Evolutionary conservation across 2,113 vertebrate genomes (phyloP).

Genomic region (Mobula hypostoma): DNA sequence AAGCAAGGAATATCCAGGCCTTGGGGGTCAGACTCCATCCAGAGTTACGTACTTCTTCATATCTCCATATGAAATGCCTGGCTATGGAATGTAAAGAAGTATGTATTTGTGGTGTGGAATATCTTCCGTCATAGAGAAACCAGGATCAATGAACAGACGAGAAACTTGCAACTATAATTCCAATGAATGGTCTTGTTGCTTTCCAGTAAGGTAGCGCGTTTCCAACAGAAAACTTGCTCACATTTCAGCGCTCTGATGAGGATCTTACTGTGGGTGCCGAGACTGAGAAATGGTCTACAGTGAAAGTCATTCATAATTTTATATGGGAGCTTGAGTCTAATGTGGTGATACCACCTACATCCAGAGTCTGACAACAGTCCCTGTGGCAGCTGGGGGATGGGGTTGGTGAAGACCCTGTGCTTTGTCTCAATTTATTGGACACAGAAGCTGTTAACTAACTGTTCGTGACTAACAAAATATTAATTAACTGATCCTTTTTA

Average conservation of each 20-base stretch:
- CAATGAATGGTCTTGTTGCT: background rate
- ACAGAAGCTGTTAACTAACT: background rate
- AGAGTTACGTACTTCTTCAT: conserved; percentile 63
- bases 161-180: no score
- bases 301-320: background rate
- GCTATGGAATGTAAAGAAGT: conserved; percentile 67
- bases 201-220: background rate
- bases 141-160: background rate
- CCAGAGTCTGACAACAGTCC: background rate
- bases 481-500: background rate
- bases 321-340: background rate
- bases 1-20: conserved; percentile 37
- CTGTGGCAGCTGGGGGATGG: no score
- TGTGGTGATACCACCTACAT: background rate
- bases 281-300: background rate
- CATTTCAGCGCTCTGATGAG: background rate
- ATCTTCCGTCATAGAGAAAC: background rate
- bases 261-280: background rate
- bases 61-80: conserved; percentile 58
- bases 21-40: conserved; percentile 42
- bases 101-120: conserved; percentile 54
- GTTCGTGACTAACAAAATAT: background rate
- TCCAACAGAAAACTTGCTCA: background rate
- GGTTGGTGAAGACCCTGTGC: background rate
- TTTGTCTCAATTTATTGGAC: background rate